Conservation (phyloP, 1,140 invertebrate species). For the Belonocnema kinseyi region DNA sequence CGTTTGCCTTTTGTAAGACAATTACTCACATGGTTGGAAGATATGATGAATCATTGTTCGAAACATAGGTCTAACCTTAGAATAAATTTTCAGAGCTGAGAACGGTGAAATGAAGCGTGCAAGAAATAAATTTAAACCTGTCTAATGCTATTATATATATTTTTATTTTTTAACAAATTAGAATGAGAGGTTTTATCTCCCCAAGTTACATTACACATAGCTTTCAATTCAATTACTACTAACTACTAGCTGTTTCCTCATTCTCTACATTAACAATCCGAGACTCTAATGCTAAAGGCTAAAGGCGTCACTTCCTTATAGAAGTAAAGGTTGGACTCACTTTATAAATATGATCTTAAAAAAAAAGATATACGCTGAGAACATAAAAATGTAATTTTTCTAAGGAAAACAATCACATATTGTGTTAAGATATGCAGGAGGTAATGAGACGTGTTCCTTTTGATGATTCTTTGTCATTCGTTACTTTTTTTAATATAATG, state of each 20-base stretch:
- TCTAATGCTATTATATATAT: background rate
- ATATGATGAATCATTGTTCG: background rate
- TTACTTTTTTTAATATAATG: too few relatives aligned
- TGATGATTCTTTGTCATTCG: too few relatives aligned
- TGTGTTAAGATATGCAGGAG: too few relatives aligned
- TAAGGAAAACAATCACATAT: too few relatives aligned
- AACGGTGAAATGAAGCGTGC: conserved; percentile 15
- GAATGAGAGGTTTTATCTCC: background rate
- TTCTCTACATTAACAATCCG: background rate
- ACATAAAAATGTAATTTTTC: too few relatives aligned
- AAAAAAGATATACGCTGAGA: too few relatives aligned
- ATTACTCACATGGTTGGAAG: too few relatives aligned
- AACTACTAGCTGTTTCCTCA: background rate
- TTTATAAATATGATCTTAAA: too few relatives aligned
- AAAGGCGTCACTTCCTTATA: too few relatives aligned
- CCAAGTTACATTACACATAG: background rate
- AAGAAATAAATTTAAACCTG: conserved; percentile 7
- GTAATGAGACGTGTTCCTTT: too few relatives aligned
- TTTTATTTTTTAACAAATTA: background rate
- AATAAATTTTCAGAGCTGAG: conserved; percentile 9
- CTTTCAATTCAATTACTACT: background rate
- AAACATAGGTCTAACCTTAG: conserved; percentile 13
- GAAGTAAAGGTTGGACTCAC: too few relatives aligned
- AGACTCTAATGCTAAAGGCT: background rate
- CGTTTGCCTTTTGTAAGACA: background rate